Base-by-base conservation (phyloP, 2,113 vertebrate genomes). In the Montifringilla adamsi region DNA sequence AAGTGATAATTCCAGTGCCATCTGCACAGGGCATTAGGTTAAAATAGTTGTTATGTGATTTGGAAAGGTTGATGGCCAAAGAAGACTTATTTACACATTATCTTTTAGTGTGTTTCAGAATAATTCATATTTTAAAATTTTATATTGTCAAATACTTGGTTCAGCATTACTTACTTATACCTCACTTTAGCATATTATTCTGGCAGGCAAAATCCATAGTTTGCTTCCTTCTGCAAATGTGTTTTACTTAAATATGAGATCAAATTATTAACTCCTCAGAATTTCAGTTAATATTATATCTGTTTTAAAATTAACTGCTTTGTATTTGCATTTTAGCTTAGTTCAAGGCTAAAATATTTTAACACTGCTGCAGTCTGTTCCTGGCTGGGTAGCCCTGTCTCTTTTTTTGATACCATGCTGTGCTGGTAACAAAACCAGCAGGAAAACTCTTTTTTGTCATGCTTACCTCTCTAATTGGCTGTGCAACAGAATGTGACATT, bases 401-500 rank as follows among this genome's bases (percentile, higher is more conserved):
- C 52, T 63, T 91, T 88, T 87, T 84, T 64, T 39, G 15, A 56
- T 90, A 12, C 63, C 87, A 49, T 46, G 63, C 94, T 90, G 90
- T 85, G 94, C 75, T 94, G 58, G 79, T 95, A 96, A 85, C 82
- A 93, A 95, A 95, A 94, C 31, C 95, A 95, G 95, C 85, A 94
- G 94, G 95, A 80, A 94, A 90, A 90, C 20, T 76, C 78, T 73
- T 92, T 96, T 77, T 81, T 91, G 55, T 83, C 95, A 55, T 86
- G 59, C 50, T 92, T 96, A 92, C 92, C 68, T 95, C 85, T 92
- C 78, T 94, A 96, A 95, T 88, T 90, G 75, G 67, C 88, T 77
- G 49, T 77, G 85, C 90, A 95, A 95, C 90, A 92, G 94, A 97
- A 94, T 96, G 92, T 97, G 96, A 86, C 95, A 95, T 97, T 97